These are phyloP conservation scores for Hoplostethus atlanticus DNA, from an alignment of 2,797 vertebrate species.

Conservation along the genomic window DNA sequence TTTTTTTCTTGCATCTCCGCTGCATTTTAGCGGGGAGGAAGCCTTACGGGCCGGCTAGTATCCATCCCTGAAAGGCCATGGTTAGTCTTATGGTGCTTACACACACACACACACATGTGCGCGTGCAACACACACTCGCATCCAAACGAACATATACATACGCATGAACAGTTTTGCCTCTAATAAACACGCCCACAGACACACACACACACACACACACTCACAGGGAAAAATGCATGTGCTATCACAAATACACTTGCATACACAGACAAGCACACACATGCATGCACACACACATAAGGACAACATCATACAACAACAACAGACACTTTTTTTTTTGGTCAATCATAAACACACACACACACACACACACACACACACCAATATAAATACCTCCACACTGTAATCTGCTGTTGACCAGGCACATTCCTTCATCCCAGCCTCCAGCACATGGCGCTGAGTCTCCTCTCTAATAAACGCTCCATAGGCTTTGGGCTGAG, in stretches of 20 bases:
- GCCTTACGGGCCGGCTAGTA: too few species aligned
- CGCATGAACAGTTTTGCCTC: too few species aligned
- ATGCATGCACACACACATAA: neutral
- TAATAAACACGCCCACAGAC: neutral
- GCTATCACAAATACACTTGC: neutral
- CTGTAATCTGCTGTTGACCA: conserved; percentile 72
- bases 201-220: conserved; percentile 16
- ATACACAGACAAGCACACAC: neutral
- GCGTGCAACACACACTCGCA: too few species aligned
- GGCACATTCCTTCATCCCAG: conserved; percentile 62
- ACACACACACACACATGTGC: too few species aligned
- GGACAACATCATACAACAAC: too few species aligned
- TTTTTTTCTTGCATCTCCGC: neutral
- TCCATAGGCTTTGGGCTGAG: conserved; percentile 56
- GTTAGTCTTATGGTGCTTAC: too few species aligned
- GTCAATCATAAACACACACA: conserved; percentile 8
- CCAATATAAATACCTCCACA: conserved; percentile 45
- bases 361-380: conserved; percentile 17
- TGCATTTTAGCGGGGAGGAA: neutral
- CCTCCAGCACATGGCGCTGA: conserved; percentile 56
- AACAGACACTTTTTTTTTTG: too few species aligned
- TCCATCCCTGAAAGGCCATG: neutral
- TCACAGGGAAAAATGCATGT: neutral
- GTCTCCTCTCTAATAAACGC: conserved; percentile 86
- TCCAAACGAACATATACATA: too few species aligned